Evolutionary conservation across 2,113 vertebrate genomes (phyloP).

Genomic region (Chloebia gouldiae): DNA sequence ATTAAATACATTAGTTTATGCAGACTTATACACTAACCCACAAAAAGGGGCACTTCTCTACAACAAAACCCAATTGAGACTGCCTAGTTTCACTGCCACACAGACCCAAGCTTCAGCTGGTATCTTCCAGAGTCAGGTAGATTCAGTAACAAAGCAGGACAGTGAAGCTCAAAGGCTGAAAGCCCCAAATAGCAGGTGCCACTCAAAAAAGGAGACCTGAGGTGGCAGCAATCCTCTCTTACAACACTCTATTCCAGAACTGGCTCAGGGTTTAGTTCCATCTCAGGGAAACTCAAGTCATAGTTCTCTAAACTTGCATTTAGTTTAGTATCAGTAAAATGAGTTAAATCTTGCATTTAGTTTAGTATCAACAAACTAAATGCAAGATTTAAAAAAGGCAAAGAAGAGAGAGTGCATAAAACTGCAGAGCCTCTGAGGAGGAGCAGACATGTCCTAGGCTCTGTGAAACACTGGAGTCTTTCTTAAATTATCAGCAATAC

Average conservation of each 20-base stretch:
- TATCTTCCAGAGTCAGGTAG: fast-evolving
- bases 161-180: fast-evolving
- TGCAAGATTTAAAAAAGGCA: background rate
- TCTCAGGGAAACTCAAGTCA: background rate
- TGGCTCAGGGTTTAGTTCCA: background rate
- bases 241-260: background rate
- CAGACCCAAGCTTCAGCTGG: background rate
- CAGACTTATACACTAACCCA: background rate
- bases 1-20: background rate
- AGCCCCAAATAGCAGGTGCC: background rate
- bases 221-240: background rate
- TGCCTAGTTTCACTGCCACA: background rate
- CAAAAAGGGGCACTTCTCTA: background rate
- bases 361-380: background rate
- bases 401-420: background rate
- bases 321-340: too few species aligned
- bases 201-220: background rate
- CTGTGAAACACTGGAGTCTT: background rate
- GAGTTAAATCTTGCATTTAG: too few species aligned
- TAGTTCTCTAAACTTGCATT: background rate
- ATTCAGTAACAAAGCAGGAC: background rate
- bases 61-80: background rate
- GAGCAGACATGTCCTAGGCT: background rate
- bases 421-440: background rate
- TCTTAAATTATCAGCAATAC: background rate